Percentiles rank a stretch among this genome's conserved stretches.
Evolutionary conservation across 2,888 invertebrate genomes (phyloP).

Genomic region (Caenorhabditis drosophilae): DNA sequence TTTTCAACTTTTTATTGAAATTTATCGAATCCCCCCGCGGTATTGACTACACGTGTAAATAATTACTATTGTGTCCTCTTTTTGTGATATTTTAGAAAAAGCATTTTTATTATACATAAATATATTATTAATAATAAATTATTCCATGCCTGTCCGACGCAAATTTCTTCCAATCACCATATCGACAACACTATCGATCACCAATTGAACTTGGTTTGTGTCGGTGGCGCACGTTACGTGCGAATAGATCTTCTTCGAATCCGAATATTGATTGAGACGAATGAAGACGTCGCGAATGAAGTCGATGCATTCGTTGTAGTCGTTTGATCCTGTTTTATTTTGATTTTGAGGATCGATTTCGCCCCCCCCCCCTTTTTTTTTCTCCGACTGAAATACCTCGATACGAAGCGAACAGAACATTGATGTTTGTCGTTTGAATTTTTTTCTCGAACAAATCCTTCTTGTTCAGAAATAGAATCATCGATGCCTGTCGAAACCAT

Average conservation of each 20-base stretch:
- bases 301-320: conserved; percentile 19
- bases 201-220: conserved; percentile 47
- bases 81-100: neutral
- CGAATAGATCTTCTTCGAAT: conserved; percentile 35
- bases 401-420: conserved; percentile 36
- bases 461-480: conserved; percentile 54
- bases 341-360: neutral
- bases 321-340: conserved; percentile 18
- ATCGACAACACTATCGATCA: conserved; percentile 51
- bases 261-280: conserved; percentile 18
- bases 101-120: conserved; percentile 1
- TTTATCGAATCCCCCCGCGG: conserved; percentile 27
- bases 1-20: neutral
- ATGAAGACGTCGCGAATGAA: conserved; percentile 34
- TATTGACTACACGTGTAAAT: conserved; percentile 40
- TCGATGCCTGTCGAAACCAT: conserved; percentile 42
- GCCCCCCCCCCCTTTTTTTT: no score
- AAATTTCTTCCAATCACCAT: conserved; percentile 51
- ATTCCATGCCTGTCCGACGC: conserved; percentile 51
- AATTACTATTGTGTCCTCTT: neutral
- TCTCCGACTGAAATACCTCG: no score
- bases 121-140: neutral
- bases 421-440: conserved; percentile 35
- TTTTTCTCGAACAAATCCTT: conserved; percentile 49
- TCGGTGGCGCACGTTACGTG: conserved; percentile 50